These are phyloP conservation scores for Lycocerus yunnanus DNA, from an alignment of 2,888 invertebrate genomes.

Conservation along the genomic window DNA sequence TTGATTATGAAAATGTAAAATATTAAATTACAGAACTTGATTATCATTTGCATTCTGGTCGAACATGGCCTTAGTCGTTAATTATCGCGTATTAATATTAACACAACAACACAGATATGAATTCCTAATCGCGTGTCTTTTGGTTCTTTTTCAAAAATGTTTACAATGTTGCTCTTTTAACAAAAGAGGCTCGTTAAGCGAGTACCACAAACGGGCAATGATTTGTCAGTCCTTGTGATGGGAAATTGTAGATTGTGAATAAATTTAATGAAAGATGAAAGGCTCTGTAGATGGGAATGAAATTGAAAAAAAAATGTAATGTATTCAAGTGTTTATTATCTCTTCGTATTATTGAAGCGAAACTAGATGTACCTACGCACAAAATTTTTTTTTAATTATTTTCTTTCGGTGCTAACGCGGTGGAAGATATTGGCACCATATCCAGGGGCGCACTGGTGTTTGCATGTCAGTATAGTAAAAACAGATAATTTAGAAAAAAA, in stretches of 20 bases:
- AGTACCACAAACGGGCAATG: background rate
- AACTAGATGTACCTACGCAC: background rate
- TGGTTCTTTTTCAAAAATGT: background rate
- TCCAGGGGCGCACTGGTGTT: too few species aligned
- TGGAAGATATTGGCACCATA: too few species aligned
- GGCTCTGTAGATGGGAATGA: background rate
- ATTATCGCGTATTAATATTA: background rate
- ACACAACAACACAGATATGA: background rate
- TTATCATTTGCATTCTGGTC: background rate
- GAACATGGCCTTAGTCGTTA: background rate
- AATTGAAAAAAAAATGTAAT: background rate
- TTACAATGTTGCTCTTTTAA: background rate
- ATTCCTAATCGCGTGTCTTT: background rate
- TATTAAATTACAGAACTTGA: background rate
- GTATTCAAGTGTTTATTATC: background rate
- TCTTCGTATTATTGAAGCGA: background rate
- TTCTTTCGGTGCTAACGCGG: background rate
- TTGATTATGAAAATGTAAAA: background rate
- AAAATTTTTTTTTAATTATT: background rate
- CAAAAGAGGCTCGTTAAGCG: background rate
- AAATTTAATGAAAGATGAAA: background rate
- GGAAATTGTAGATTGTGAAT: background rate
- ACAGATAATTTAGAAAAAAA: too few species aligned
- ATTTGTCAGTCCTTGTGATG: background rate
- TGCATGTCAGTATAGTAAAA: too few species aligned